Base-by-base conservation (phyloP, 92 coral and sea anemone species). In the Bergia puertoricense region DNA sequence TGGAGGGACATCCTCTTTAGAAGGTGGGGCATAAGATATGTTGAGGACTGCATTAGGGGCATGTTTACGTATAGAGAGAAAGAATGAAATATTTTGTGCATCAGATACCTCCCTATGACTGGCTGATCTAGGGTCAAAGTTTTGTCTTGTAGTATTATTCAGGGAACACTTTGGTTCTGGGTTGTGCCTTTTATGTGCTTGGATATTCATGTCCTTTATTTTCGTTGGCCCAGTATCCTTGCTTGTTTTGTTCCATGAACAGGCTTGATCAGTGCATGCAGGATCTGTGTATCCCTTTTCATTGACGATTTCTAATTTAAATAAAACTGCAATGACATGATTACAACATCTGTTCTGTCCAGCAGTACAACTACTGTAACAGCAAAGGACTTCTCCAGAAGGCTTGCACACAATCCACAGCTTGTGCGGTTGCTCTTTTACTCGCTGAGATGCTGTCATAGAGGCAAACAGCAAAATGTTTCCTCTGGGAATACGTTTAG, bases 261-360 rank as follows among this genome's bases (percentile, higher is more conserved):
- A 88, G 37, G 91, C 81, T 48, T 67, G 77, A 44, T 88, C 86
- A 83, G 90, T 89, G 62, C 94, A 91, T 43, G 94, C 81, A 30
- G 91, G 91, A 48, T 89, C 81, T 84, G 91, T 89, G n/a, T 80
- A 66, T 14, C 88, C 92, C 62, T 90, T 81, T 67, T 86, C 85
- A 81, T 90, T 90, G 76, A 86, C 94, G 86, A 85, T 89, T 75
- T 89, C 85, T 2, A 85, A 88, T 81, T 92, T 89, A 57, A 85
- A 92, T 2, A 85, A 71, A 20, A 89, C 85, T 37, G 94, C 94
- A 80, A 89, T 92, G 20, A 85, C 54, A 76, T 89, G 92, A 30
- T 30, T 30, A 30, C 30, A 30, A 30, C 30, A 30, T 30, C 30
- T 30, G 30, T 30, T 30, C 30, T 30, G 30, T 30, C 30, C 30